A percentile compares a stretch with the other conserved stretches of the same genome.
phyloP scores from a whole-genome alignment of 2,888 invertebrate genomes.

The Oscheius sp. region DNA sequence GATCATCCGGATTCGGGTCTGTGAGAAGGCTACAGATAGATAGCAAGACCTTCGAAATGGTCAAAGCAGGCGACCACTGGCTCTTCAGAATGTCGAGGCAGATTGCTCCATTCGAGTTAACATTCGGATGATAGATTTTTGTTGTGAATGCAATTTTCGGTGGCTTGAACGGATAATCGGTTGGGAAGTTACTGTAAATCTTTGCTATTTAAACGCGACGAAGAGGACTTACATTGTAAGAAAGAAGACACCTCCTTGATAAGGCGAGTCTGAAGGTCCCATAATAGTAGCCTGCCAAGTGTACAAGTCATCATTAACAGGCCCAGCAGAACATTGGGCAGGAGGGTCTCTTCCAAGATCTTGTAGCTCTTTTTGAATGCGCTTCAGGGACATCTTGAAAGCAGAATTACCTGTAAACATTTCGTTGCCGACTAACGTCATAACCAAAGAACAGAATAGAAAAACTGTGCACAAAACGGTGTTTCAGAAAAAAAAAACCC shows the following conservation, averaged over 20 bases:
- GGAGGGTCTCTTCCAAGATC: not conserved
- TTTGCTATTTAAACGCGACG: too few relatives aligned
- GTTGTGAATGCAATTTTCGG: conserved; percentile 6
- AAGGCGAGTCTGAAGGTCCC: not conserved
- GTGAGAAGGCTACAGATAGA: conserved; percentile 5
- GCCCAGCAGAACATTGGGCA: conserved; percentile 12
- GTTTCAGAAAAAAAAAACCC: too few relatives aligned
- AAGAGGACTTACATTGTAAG: not conserved
- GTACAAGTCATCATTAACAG: not conserved
- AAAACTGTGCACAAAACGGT: too few relatives aligned
- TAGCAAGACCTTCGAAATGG: not conserved
- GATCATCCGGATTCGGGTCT: conserved; percentile 4
- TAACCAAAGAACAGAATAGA: too few relatives aligned
- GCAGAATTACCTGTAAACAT: too few relatives aligned
- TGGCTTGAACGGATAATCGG: conserved; percentile 12
- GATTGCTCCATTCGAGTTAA: not conserved
- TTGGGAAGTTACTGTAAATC: not conserved
- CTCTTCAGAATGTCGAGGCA: not conserved
- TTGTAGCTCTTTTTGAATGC: conserved; percentile 7
- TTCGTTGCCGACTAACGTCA: too few relatives aligned
- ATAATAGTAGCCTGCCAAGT: not conserved
- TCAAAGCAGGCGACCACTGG: conserved; percentile 5
- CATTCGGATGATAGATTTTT: conserved; percentile 6
- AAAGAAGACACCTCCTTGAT: conserved; percentile 7
- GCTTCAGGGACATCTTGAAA: not conserved